A percentile compares a stretch with the other conserved stretches of the same genome.
Evolutionary conservation across 2,113 vertebrate species (phyloP).

Genomic region (Scartelaos histophorus): DNA sequence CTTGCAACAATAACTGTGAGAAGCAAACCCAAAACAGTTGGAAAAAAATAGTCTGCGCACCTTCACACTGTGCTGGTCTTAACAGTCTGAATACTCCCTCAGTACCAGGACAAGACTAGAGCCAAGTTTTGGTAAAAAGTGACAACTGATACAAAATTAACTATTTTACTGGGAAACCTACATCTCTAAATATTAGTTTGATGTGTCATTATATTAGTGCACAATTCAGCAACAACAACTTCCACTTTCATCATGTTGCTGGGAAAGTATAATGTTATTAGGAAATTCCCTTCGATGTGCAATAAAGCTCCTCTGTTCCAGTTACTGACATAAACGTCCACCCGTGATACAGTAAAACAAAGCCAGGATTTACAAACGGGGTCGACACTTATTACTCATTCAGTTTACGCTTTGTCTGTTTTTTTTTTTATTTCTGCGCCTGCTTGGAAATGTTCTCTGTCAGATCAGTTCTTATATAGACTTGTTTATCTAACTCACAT

Average conservation of each 20-base stretch:
- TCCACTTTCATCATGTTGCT: not conserved
- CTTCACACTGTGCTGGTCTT: too few relatives aligned
- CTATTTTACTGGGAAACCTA: too few relatives aligned
- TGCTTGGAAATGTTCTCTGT: not conserved
- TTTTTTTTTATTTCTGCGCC: not conserved
- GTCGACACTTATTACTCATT: not conserved
- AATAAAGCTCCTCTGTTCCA: not conserved
- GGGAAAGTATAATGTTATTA: not conserved
- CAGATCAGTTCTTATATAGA: not conserved
- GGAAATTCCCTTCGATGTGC: not conserved
- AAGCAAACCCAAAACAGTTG: too few relatives aligned
- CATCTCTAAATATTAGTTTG: too few relatives aligned
- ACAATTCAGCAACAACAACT: too few relatives aligned
- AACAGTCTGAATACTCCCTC: too few relatives aligned
- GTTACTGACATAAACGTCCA: not conserved
- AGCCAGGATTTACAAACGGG: not conserved
- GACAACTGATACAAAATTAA: too few relatives aligned
- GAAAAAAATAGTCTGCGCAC: too few relatives aligned
- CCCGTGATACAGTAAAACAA: not conserved
- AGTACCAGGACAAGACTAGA: not conserved
- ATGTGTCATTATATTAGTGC: too few relatives aligned
- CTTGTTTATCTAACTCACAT: too few relatives aligned
- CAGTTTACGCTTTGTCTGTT: not conserved
- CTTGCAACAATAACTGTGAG: too few relatives aligned
- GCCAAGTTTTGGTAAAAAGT: too few relatives aligned